Evolutionary conservation across 1,140 invertebrate species (phyloP), one percentile per base, ranked within the genome.

Genomic region (Megalonaias nervosa): DNA sequence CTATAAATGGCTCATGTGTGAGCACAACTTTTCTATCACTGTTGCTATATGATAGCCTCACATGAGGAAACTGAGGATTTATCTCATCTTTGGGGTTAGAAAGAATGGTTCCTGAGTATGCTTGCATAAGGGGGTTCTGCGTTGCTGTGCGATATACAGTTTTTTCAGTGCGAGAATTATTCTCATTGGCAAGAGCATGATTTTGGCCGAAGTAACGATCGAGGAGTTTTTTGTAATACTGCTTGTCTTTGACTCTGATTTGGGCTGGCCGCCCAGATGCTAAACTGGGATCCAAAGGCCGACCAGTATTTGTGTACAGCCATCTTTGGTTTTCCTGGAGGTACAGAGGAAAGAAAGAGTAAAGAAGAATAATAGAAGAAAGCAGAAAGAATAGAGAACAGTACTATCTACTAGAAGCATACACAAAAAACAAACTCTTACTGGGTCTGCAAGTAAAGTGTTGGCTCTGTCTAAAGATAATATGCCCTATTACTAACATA

Each of bases 161-260:
- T 60, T 74, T 84, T 26, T 84, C 83, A 67, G 58, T 48, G 67
- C 78, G 73, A 67, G 65, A 67, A 71, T 71, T 77, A 69, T 65
- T 79, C n/a, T 87, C 85, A 75, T 86, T 85, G 57, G 85, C 80
- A 38, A 89, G 75, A 68, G 83, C 85, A 79, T 87, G 86, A 81
- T 89, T 87, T 66, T 84, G 77, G 62, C 87, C 87, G 80, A 87
- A 89, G 71, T 89, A 89, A 31, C 86, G 81, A 76, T 89, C 87
- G 80, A 89, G 77, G 19, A 89, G 84, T 58, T 83, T 86, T 85
- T 87, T 86, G 77, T 89, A 89, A 81, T 89, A 89, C 75, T 85
- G 81, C 71, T 80, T 78, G 75, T 89, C 87, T 80, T 89, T 89
- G 19, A 85, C 82, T 71, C 85, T 80, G 62, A 86, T 83, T 21